phyloP scores from a whole-genome alignment of 2,888 invertebrate genomes.

The Machimus rusticus region DNA sequence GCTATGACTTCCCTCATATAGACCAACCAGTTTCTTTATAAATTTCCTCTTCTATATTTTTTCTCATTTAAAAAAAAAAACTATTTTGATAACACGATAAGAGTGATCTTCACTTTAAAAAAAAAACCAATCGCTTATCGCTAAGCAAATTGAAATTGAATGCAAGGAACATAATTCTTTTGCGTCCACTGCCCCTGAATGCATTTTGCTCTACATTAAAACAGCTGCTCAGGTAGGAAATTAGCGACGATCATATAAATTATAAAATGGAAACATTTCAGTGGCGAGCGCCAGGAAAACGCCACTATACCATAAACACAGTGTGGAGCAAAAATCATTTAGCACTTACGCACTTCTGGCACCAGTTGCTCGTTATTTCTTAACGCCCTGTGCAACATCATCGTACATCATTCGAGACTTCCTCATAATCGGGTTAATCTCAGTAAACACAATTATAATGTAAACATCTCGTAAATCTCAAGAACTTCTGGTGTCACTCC shows the following conservation, averaged over 20 bases:
- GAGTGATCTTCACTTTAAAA: background rate
- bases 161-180: background rate
- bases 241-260: background rate
- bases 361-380: background rate
- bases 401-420: constrained; percentile 16
- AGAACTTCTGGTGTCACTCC: constrained; percentile 32
- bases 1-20: background rate
- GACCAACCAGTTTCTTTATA: background rate
- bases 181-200: background rate
- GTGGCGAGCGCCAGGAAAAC: background rate
- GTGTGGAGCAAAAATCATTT: background rate
- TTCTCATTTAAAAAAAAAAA: background rate
- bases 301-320: background rate
- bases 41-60: background rate
- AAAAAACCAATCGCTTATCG: background rate
- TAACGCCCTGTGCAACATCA: background rate
- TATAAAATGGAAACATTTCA: background rate
- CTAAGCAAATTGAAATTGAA: background rate
- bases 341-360: background rate
- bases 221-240: background rate
- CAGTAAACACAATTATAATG: constrained; percentile 24
- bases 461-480: constrained; percentile 31
- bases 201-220: background rate
- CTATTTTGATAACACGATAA: background rate
- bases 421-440: constrained; percentile 34